Percentiles rank a stretch among this genome's conserved stretches.
Evolutionary conservation across 2,888 invertebrate species (phyloP).

Genomic region (Hybos culiciformis): DNA sequence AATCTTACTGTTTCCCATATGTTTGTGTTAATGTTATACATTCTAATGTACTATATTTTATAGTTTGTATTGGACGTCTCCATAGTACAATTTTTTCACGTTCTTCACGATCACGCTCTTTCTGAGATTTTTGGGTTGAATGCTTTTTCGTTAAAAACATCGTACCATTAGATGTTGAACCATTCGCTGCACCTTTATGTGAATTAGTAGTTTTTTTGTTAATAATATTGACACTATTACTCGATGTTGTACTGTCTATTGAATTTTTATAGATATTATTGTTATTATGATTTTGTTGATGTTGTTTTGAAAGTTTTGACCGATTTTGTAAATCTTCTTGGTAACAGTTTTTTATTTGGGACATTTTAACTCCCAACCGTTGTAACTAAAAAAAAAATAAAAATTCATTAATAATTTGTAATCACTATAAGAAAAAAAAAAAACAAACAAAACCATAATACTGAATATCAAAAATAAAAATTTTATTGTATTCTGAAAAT

Average conservation of each 20-base stretch:
- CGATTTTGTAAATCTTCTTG: conserved; percentile 18
- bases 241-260: conserved; percentile 7
- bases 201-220: conserved; percentile 14
- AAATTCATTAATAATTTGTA: too few species aligned
- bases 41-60: conserved; percentile 69
- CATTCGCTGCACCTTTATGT: conserved; percentile 11
- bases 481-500: too few species aligned
- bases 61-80: conserved; percentile 63
- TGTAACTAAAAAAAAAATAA: conserved; percentile 14
- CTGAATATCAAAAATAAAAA: too few species aligned
- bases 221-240: conserved; percentile 17
- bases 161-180: conserved; percentile 19
- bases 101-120: conserved; percentile 43
- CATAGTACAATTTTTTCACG: conserved; percentile 58
- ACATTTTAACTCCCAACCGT: conserved; percentile 19
- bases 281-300: conserved; percentile 13
- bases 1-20: conserved; percentile 43
- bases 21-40: conserved; percentile 46
- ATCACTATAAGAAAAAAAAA: too few species aligned
- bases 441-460: too few species aligned
- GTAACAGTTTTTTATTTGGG: conserved; percentile 18
- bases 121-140: conserved; percentile 21
- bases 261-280: conserved; percentile 27
- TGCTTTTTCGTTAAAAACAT: conserved; percentile 24
- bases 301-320: too few species aligned